phyloP scores from a whole-genome alignment of 2,888 invertebrate genomes.

The Oligia strigilis region DNA sequence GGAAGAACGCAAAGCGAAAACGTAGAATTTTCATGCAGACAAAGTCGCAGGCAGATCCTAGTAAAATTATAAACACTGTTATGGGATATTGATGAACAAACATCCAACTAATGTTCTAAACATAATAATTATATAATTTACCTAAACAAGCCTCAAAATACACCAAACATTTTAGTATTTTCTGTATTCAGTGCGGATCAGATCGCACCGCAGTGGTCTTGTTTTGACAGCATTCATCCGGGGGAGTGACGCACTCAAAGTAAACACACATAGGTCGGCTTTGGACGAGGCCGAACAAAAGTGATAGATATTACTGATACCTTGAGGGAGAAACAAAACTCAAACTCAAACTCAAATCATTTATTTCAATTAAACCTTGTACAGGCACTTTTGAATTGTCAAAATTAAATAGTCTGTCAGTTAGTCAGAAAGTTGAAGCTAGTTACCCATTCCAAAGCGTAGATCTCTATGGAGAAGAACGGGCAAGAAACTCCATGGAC shows the following conservation, averaged over 20 bases:
- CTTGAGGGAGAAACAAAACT: too few relatives aligned
- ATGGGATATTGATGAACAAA: background rate
- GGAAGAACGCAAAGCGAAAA: background rate
- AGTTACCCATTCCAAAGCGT: too few relatives aligned
- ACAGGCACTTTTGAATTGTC: too few relatives aligned
- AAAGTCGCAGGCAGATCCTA: background rate
- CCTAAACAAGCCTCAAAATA: background rate
- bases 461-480: too few relatives aligned
- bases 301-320: background rate
- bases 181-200: constrained; percentile 8
- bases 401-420: too few relatives aligned
- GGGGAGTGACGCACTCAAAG: constrained; percentile 7
- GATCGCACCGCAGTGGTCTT: constrained; percentile 17
- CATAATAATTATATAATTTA: background rate
- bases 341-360: too few relatives aligned
- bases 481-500: too few relatives aligned
- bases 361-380: too few relatives aligned
- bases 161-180: constrained; percentile 9
- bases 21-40: background rate
- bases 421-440: too few relatives aligned
- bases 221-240: constrained; percentile 43
- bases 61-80: background rate
- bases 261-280: constrained; percentile 22
- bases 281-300: background rate
- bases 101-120: background rate